Evolutionary conservation across 2,797 vertebrate genomes (phyloP).

Genomic region (Alca torda): DNA sequence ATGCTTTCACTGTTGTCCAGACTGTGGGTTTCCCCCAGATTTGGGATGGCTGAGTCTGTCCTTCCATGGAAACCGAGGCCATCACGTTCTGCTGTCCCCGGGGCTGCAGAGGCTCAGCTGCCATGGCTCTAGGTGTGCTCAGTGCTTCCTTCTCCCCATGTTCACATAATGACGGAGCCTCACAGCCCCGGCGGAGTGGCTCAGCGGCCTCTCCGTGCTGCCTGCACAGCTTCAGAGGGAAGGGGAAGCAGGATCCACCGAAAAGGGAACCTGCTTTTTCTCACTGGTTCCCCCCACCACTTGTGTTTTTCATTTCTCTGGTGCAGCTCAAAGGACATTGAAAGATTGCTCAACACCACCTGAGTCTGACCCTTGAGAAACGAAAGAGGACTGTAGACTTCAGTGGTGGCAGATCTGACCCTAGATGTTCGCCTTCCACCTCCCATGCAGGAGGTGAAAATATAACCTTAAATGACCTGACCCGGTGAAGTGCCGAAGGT

Average conservation of each 20-base stretch:
- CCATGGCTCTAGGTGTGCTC: not conserved
- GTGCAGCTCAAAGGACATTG: not conserved
- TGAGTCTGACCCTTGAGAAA: conserved; percentile 11
- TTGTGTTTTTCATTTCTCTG: conserved; percentile 47
- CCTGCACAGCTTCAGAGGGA: not conserved
- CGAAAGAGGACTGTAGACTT: not conserved
- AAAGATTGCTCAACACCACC: not conserved
- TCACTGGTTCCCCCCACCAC: not conserved
- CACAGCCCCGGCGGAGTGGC: accelerated
- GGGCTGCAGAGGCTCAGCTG: not conserved
- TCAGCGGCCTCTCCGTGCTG: not conserved
- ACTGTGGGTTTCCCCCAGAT: accelerated
- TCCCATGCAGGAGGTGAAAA: not conserved
- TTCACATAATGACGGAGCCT: accelerated
- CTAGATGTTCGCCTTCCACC: not conserved
- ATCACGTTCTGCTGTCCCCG: accelerated
- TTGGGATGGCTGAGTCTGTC: not conserved
- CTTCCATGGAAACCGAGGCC: accelerated
- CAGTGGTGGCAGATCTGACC: not conserved
- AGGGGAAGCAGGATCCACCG: not conserved
- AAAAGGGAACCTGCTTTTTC: conserved; percentile 34
- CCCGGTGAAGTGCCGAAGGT: accelerated
- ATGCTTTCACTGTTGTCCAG: not conserved
- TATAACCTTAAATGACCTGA: accelerated
- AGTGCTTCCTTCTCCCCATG: accelerated